A percentile compares a stretch with the other conserved stretches of the same genome.
Evolutionary conservation across 2,797 vertebrate genomes (phyloP).

Genomic region (Ciconia nigra): DNA sequence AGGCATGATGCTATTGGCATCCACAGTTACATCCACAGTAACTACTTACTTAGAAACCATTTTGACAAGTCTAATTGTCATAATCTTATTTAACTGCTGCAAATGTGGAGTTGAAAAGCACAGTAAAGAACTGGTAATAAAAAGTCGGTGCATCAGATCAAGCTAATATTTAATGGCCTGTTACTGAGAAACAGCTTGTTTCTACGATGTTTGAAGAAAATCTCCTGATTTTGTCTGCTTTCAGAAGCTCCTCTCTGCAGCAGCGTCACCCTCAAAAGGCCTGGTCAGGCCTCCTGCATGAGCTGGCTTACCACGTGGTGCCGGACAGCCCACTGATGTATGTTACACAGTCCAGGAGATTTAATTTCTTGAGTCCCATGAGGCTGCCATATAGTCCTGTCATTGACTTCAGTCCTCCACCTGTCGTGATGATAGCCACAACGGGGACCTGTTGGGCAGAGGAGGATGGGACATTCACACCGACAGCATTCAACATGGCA

Average conservation of each 20-base stretch:
- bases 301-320: conserved; percentile 83
- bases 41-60: background rate
- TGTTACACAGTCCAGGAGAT: conserved; percentile 79
- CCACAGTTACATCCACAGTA: background rate
- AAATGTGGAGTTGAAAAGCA: background rate
- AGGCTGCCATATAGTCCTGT: conserved; percentile 80
- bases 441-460: conserved; percentile 75
- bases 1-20: background rate
- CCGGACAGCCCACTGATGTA: conserved; percentile 86
- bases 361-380: conserved; percentile 79
- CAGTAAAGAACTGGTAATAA: background rate
- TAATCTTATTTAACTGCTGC: background rate
- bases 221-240: background rate
- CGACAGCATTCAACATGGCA: rapidly evolving
- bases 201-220: background rate
- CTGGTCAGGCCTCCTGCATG: background rate
- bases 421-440: conserved; percentile 85
- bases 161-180: background rate
- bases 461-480: background rate
- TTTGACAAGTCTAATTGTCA: background rate
- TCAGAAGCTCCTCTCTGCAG: background rate
- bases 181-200: background rate
- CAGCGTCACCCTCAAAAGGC: background rate
- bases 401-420: conserved; percentile 85
- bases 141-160: rapidly evolving